Evolutionary conservation across 1,140 invertebrate genomes (phyloP), one percentile per base, ranked within the genome.

Genomic region (Megathymus violae): DNA sequence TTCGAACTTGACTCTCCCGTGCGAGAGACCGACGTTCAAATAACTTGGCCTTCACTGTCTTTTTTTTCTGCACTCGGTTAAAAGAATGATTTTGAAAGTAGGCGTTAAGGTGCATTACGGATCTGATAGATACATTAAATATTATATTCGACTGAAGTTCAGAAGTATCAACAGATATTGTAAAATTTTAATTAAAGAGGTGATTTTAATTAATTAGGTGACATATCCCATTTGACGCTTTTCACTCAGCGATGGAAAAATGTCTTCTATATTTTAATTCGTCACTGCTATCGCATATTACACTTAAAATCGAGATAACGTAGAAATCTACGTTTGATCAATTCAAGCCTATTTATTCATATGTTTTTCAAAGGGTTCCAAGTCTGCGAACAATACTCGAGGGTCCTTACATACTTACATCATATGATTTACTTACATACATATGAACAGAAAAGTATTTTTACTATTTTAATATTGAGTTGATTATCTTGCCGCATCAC

Each of bases 301-400:
- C 15, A 34, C 14, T 50, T 58, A 43, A 36, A 64, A 11, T 64
- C 17, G 4, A 64, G 10, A 43, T 50, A 58, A 19, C 34, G 58
- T 27, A 58, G 13, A 41, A 64, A 58, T 22, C 27, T 58, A 17
- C 52, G 44, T 41, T 64, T 43, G 14, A 64, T 50, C 4, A 31
- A 36, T 22, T 22, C 19, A 3, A 22, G 2, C 5, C 19, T 22
- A 22, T 22, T 22, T 22, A 22, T 22, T 3, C 36, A 51, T 5
- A 13, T 36, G 27, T 6, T 16, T 13, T 51, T 36, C 3, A 36
- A 27, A 3, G 48, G 48, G 31, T 51, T 51, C 48, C 48, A 51
- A 7, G 36, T 31, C 15, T 51, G 48, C 9, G 48, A 51, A 10
- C 48, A 3, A n/a, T 51, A 51, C 11, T 51, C 48, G 13, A 51